These are phyloP conservation scores for Coreius guichenoti DNA, from an alignment of 2,797 vertebrate species.

Conservation along the genomic window DNA sequence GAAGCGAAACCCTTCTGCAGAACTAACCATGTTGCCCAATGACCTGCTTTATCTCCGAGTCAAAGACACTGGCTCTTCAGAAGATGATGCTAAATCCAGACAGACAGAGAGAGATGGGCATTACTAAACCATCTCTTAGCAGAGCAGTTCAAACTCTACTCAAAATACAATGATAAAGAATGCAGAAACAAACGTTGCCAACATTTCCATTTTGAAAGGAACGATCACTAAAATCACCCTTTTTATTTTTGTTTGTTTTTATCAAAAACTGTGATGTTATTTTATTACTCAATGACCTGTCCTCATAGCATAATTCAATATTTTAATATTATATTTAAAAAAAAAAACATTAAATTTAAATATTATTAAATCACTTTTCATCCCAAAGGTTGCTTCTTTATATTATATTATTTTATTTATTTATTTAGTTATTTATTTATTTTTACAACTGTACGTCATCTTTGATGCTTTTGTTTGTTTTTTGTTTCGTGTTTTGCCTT, in stretches of 20 bases:
- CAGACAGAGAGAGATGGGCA: neutral
- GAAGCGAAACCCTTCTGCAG: slow-evolving; percentile 22
- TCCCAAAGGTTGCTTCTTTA: neutral
- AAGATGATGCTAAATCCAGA: neutral
- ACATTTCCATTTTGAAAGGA: neutral
- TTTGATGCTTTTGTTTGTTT: neutral
- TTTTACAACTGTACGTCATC: neutral
- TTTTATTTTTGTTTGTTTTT: neutral
- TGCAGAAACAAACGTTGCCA: neutral
- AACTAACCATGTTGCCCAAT: slow-evolving; percentile 27
- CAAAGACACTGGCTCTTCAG: slow-evolving; percentile 31
- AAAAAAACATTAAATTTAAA: neutral
- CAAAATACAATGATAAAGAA: neutral
- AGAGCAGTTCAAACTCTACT: neutral
- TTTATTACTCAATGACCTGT: neutral
- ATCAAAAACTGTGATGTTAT: neutral
- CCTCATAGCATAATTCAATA: neutral
- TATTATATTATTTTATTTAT: too few relatives aligned
- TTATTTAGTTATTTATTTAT: neutral
- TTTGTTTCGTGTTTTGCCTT: neutral
- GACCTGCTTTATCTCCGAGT: slow-evolving; percentile 43
- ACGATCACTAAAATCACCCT: neutral
- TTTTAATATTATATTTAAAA: neutral
- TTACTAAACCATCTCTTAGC: neutral
- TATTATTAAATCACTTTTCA: neutral